Evolutionary conservation across 2,113 vertebrate species (phyloP), one percentile per base, ranked within the genome.

Genomic region (Urocynchramus pylzowi): DNA sequence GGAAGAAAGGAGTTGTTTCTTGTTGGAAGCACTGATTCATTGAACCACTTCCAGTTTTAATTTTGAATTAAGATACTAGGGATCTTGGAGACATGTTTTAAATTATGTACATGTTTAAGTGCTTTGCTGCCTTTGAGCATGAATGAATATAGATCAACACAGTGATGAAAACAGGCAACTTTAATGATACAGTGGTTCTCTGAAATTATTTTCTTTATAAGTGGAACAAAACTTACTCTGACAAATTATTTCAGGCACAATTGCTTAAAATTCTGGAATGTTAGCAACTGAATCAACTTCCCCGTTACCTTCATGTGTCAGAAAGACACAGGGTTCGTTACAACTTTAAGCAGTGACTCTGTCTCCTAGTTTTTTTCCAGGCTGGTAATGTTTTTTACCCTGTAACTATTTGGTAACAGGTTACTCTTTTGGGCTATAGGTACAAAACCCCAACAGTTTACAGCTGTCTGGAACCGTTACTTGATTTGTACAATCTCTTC

Each of bases 221-320:
- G 16, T 60, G 35, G 33, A 76, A 45, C 11, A 70, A 77, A 90
- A 81, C 9, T 73, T 80, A 37, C 6, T 21, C 4, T 41, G 76
- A 83, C 10, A 63, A 61, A 67, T 88, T 54, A 47, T 49, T 90
- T 52, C 53, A 64, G 45, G 65, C 22, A 53, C 10, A 28, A n/a
- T 70, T 56, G 28, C 59, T 77, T 86, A 47, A 54, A 63, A 95
- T 35, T 73, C 30, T 88, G 42, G 77, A 92, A 54, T 21, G 8
- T 19, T 16, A 57, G 47, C 8, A n/a, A 47, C 4, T 63, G 19
- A 61, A 35, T 68, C 28, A 88, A 26, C 16, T 33, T 67, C 21
- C 26, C 27, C 0, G 0, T 52, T 94, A 54, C 52, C 14, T 60
- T 60, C 31, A 11, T 45, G 4, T 23, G 20, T 57, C 2, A 0